Base-by-base conservation (phyloP, 2,113 vertebrate species). In the Pitta sordida region DNA sequence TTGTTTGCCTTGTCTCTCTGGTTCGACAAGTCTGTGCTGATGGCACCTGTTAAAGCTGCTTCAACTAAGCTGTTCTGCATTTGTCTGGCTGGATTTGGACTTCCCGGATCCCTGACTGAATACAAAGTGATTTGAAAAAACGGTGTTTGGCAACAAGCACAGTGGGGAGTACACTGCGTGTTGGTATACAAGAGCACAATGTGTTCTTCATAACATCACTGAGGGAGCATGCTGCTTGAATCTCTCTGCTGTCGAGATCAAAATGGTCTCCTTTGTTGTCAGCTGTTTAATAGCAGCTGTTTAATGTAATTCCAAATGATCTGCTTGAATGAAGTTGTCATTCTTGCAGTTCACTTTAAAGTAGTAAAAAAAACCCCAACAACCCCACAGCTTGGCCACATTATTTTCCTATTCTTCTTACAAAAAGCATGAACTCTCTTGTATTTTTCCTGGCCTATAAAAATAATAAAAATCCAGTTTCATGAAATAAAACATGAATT, bases 141-240 rank as follows among this genome's bases (percentile, higher is more conserved):
- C 82, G 7, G 92, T 97, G 98, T 98, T 98, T 98, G 97, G 97
- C 97, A 97, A 98, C 98, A 98, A 97, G 95, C 98, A 87, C 93
- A 88, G 88, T 76, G 67, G 97, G 98, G 97, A 96, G 97, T 51
- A 64, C 83, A 77, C 93, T 93, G 97, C 92, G 95, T 96, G 97
- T 96, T 97, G 94, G 96, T 97, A 97, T 95, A 96, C 96, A 94
- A 96, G 96, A 96, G 88, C 83, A 95, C 96, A 96, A 83, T 95
- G 96, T 96, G 97, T 96, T 97, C 94, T 96, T 94, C 96, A 91
- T 83, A 96, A 92, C 97, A 93, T 95, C 63, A 79, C 86, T 94
- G 82, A 83, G 93, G 91, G 91, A 93, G 97, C 65, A n/a, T 94
- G 94, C 95, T 91, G 95, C 91, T 93, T 26, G 71, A 83, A 83